phyloP scores from a whole-genome alignment of 1,140 invertebrate genomes.

The Drosophila prosaltans region DNA sequence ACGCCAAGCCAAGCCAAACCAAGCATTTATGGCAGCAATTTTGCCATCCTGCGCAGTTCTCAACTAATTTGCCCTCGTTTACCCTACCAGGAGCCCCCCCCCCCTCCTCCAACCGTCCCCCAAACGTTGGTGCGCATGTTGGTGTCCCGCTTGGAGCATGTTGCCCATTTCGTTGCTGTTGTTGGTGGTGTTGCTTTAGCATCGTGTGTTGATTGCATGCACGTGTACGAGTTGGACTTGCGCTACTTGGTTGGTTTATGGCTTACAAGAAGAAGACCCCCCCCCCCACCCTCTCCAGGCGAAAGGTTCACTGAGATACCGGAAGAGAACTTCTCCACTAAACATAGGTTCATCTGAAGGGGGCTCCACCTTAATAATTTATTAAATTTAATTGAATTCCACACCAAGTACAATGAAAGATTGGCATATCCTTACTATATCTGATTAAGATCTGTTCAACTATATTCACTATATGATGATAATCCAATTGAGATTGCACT shows the following conservation, averaged over 20 bases:
- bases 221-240: conserved; percentile 51
- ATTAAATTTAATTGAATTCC: too few species aligned
- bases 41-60: conserved; percentile 62
- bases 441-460: too few species aligned
- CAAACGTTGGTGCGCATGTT: conserved; percentile 11
- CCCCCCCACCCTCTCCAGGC: too few species aligned
- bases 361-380: too few species aligned
- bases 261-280: background rate
- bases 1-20: conserved; percentile 35
- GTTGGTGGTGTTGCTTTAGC: conserved; percentile 19
- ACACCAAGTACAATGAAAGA: too few species aligned
- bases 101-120: background rate
- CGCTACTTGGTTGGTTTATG: conserved; percentile 10
- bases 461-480: too few species aligned
- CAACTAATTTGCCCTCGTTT: conserved; percentile 66
- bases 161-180: conserved; percentile 4
- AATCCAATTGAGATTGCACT: conserved; percentile 21
- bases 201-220: conserved; percentile 63
- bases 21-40: conserved; percentile 71
- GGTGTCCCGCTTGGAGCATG: conserved; percentile 1
- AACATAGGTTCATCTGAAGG: background rate
- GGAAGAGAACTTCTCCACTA: background rate
- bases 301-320: too few species aligned
- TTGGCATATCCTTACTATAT: too few species aligned
- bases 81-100: conserved; percentile 15